Evolutionary conservation across 2,888 invertebrate genomes (phyloP).

Genomic region (Ethmia dodecea): DNA sequence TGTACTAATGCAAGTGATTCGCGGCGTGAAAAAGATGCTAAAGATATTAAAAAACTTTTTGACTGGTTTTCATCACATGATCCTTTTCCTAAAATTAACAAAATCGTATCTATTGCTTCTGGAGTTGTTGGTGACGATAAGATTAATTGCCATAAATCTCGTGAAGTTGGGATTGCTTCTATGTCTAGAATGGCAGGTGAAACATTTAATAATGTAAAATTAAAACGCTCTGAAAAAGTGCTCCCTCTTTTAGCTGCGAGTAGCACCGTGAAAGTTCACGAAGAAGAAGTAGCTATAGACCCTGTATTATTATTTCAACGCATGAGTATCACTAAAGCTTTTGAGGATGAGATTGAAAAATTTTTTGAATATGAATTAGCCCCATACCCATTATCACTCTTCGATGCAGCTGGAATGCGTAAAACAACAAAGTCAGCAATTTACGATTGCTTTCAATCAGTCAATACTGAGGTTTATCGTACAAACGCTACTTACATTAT

Average conservation of each 20-base stretch:
- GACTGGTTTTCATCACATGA: neutral
- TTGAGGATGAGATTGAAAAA: constrained; percentile 25
- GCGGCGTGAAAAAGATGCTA: neutral
- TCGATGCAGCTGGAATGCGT: constrained; percentile 21
- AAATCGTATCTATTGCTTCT: neutral
- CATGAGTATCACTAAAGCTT: constrained; percentile 26
- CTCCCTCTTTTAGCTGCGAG: neutral
- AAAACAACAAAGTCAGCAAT: constrained; percentile 23
- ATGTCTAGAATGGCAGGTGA: neutral
- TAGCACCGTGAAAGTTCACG: neutral
- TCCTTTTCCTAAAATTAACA: neutral
- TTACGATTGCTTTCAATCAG: constrained; percentile 24
- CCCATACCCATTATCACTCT: constrained; percentile 17
- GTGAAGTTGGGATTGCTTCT: neutral
- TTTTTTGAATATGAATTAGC: constrained; percentile 26
- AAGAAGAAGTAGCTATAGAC: neutral
- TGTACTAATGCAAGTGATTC: neutral
- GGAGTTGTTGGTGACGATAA: neutral
- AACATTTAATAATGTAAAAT: neutral
- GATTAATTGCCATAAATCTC: neutral
- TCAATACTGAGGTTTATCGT: constrained; percentile 14
- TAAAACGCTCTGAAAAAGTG: neutral
- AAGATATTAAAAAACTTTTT: neutral
- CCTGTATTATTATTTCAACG: constrained; percentile 22
- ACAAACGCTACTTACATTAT: neutral